phyloP scores from a whole-genome alignment of 2,113 vertebrate species.

The Tragelaphus scriptus region DNA sequence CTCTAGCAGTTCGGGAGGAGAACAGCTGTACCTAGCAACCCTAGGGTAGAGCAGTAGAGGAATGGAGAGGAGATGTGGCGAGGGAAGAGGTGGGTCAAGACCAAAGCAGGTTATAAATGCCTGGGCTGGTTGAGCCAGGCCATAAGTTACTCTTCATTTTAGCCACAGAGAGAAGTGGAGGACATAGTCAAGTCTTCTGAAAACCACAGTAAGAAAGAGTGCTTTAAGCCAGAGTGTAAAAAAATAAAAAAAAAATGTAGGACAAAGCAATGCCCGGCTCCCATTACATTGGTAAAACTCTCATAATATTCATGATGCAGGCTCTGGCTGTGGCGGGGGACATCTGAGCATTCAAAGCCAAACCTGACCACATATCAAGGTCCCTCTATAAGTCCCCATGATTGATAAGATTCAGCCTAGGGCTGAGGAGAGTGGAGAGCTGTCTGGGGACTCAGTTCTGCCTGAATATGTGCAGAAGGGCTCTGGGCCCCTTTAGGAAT shows the following conservation, averaged over 20 bases:
- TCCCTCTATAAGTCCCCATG: background rate
- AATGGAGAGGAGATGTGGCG: background rate
- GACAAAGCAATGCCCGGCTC: background rate
- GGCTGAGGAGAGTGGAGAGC: background rate
- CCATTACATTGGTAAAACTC: background rate
- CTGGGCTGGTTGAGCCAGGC: background rate
- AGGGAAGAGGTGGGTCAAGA: background rate
- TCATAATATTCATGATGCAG: no score
- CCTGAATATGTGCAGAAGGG: background rate
- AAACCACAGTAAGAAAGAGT: background rate
- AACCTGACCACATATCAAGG: background rate
- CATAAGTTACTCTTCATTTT: background rate
- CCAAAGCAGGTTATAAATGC: background rate
- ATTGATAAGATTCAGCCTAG: background rate
- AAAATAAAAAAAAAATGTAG: background rate
- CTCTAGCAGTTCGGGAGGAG: background rate
- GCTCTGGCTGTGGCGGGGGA: background rate
- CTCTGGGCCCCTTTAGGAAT: background rate
- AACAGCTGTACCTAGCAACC: background rate
- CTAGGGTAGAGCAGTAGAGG: background rate
- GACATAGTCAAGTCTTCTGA: background rate
- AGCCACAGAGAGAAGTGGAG: background rate
- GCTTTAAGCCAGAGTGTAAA: background rate
- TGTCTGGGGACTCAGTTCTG: background rate
- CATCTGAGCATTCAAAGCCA: background rate